Conservation (phyloP, 2,888 invertebrate genomes). For the Aphidoletes aphidimyza region DNA sequence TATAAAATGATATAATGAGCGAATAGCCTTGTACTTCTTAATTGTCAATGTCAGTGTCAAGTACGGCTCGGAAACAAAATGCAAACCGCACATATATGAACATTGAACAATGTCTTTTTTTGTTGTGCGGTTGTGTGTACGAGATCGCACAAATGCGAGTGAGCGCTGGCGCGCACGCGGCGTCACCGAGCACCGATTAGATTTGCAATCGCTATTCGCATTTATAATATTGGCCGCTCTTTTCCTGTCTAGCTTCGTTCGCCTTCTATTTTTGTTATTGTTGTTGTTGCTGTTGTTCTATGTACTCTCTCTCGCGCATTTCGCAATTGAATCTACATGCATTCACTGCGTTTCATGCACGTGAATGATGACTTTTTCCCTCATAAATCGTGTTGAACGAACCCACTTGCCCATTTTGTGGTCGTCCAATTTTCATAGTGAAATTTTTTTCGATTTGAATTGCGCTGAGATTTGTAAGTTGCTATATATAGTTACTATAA, state of each 20-base stretch:
- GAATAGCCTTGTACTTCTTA: constrained; percentile 56
- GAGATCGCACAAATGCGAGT: background rate
- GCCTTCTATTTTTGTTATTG: too few species aligned
- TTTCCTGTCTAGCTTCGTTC: constrained; percentile 16
- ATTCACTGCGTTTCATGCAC: background rate
- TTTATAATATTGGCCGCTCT: constrained; percentile 47
- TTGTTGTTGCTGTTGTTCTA: too few species aligned
- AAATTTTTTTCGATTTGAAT: background rate
- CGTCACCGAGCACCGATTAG: constrained; percentile 45
- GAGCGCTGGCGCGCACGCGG: background rate
- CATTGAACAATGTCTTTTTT: constrained; percentile 8
- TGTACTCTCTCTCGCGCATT: too few species aligned
- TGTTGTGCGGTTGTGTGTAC: background rate
- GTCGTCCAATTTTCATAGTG: background rate
- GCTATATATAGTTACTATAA: too few species aligned
- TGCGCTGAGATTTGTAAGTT: too few species aligned
- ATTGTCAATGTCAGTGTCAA: constrained; percentile 57
- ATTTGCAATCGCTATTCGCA: constrained; percentile 53
- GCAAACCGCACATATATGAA: constrained; percentile 14
- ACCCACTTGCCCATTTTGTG: constrained; percentile 2
- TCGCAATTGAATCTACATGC: background rate
- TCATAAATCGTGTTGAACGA: background rate
- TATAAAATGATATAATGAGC: constrained; percentile 39
- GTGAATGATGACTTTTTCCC: constrained; percentile 14
- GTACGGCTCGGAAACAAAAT: constrained; percentile 54